A percentile compares a stretch with the other conserved stretches of the same genome.
Conservation (phyloP, 1,140 invertebrate genomes). For the Zophobas morio region DNA sequence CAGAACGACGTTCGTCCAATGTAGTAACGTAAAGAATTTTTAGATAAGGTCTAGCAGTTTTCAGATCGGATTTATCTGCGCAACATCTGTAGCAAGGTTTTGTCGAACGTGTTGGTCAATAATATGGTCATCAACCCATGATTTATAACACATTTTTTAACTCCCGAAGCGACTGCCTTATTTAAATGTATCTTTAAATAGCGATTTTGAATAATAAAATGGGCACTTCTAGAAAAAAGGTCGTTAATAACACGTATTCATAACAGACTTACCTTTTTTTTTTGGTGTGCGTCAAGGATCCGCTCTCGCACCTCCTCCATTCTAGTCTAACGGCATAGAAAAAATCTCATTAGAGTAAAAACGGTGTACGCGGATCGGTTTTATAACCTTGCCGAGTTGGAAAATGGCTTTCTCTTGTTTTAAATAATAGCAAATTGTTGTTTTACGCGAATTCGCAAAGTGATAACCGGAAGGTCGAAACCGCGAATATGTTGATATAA, state of each 20-base stretch:
- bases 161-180: not conserved
- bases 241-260: too few species aligned
- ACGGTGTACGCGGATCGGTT: not conserved
- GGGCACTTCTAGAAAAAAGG: too few species aligned
- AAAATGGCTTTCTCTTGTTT: conserved; percentile 27
- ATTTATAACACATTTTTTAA: conserved; percentile 2
- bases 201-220: too few species aligned
- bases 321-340: not conserved
- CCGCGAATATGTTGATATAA: conserved; percentile 11
- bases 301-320: too few species aligned
- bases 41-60: not conserved
- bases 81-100: conserved; percentile 9
- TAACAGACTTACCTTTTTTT: too few species aligned
- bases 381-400: conserved; percentile 1
- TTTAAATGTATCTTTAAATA: too few species aligned
- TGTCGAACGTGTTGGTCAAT: conserved; percentile 11
- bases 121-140: conserved; percentile 30
- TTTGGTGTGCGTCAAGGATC: too few species aligned
- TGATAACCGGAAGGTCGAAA: conserved; percentile 30
- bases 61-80: conserved; percentile 8
- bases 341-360: not conserved
- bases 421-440: conserved; percentile 26
- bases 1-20: not conserved
- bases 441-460: conserved; percentile 14
- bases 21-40: conserved; percentile 12